Conservation (phyloP, 2,888 invertebrate species). For the Caenorhabditis zanzibari region DNA sequence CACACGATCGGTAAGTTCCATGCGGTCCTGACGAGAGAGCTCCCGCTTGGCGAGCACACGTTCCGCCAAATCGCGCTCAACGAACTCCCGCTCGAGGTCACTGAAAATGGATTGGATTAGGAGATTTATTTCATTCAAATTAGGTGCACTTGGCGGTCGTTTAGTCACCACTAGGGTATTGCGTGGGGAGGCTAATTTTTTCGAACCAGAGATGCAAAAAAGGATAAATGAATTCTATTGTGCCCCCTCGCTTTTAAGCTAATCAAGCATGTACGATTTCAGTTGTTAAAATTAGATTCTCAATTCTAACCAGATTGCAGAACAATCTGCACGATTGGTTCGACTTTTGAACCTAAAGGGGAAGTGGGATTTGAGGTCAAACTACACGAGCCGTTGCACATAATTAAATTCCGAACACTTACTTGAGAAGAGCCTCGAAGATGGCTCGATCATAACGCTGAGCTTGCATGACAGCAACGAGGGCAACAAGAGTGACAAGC, state of each 20-base stretch:
- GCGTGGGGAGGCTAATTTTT: constrained; percentile 9
- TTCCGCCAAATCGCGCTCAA: constrained; percentile 71
- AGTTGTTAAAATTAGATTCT: neutral
- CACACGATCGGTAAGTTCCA: constrained; percentile 64
- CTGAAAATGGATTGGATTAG: constrained; percentile 63
- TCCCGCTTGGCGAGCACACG: constrained; percentile 63
- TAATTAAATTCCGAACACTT: constrained; percentile 44
- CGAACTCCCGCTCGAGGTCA: constrained; percentile 72
- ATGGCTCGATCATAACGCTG: constrained; percentile 70
- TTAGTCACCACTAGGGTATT: neutral
- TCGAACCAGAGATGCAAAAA: constrained; percentile 18
- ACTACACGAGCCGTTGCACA: neutral
- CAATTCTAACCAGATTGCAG: constrained; percentile 16
- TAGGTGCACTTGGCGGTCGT: constrained; percentile 5
- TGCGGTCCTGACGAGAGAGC: constrained; percentile 30
- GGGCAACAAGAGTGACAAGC: constrained; percentile 63
- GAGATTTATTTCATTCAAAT: constrained; percentile 1
- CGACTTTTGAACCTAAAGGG: constrained; percentile 22
- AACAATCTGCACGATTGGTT: constrained; percentile 45
- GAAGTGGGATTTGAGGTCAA: constrained; percentile 12
- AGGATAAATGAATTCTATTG: constrained; percentile 27
- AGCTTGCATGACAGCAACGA: constrained; percentile 66
- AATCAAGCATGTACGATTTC: constrained; percentile 17
- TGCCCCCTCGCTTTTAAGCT: neutral
- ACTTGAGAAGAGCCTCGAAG: constrained; percentile 73